Conservation (phyloP, 2,888 invertebrate species). For the Amiota minor region DNA sequence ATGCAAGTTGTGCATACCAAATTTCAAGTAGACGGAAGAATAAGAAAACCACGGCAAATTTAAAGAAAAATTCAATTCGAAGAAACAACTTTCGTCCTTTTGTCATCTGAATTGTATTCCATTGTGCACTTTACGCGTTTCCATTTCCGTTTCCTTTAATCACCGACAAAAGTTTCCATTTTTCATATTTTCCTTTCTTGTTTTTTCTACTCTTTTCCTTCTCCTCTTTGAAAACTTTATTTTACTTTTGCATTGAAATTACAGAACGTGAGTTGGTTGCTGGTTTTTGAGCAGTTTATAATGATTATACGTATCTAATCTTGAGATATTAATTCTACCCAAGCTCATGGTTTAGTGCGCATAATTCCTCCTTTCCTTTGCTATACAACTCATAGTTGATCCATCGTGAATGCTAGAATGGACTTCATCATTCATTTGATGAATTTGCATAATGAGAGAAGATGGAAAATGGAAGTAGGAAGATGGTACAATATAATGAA, state of each 20-base stretch:
- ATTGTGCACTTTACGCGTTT: background rate
- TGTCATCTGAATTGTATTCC: conserved; percentile 1
- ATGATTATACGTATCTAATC: conserved; percentile 9
- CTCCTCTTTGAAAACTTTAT: background rate
- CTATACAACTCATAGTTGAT: background rate
- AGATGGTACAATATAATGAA: too few species aligned
- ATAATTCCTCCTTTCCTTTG: too few species aligned
- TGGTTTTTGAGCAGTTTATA: conserved; percentile 9
- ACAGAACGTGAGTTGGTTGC: conserved; percentile 1
- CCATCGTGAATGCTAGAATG: background rate
- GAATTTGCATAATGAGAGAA: background rate
- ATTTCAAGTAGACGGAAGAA: too few species aligned
- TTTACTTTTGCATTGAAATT: background rate
- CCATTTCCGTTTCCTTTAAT: background rate
- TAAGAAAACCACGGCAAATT: too few species aligned
- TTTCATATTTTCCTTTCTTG: background rate
- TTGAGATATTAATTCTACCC: conserved; percentile 14
- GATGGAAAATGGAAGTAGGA: too few species aligned
- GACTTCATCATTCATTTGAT: conserved; percentile 20
- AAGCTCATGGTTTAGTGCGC: background rate
- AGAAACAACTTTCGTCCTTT: background rate
- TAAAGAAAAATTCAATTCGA: too few species aligned
- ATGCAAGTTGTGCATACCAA: too few species aligned
- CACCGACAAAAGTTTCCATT: conserved; percentile 9
- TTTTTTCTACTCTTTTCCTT: background rate